Conservation (phyloP, 2,797 vertebrate species). For the Oophaga sylvatica region DNA sequence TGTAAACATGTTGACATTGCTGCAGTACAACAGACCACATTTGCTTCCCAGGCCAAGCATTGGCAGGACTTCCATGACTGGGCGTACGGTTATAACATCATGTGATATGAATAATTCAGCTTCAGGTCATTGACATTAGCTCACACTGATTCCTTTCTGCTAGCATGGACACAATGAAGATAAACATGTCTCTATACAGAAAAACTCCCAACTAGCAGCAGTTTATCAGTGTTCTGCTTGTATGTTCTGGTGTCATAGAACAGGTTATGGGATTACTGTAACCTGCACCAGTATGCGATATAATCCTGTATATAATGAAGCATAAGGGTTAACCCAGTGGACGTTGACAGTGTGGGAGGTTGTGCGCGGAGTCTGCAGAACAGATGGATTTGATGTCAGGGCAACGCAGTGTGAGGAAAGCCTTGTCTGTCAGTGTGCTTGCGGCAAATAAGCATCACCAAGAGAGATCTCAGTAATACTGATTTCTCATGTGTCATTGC, state of each 20-base stretch:
- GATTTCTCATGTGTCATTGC: not conserved
- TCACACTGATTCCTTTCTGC: not conserved
- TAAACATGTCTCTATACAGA: not conserved
- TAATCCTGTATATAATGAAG: not conserved
- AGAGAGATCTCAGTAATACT: not conserved
- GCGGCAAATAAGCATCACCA: not conserved
- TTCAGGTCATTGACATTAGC: constrained; percentile 1
- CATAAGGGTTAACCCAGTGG: not conserved
- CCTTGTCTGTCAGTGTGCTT: not conserved
- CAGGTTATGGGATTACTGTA: not conserved
- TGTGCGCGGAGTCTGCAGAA: not conserved
- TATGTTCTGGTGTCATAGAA: not conserved
- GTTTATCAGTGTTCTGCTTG: not conserved
- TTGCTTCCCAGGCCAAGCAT: constrained; percentile 8
- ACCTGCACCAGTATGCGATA: no score
- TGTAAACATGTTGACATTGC: not conserved
- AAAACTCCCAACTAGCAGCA: not conserved
- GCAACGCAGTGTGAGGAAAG: not conserved
- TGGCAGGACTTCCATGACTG: not conserved
- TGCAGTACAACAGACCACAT: not conserved
- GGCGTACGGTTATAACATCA: constrained; percentile 5
- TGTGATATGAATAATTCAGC: constrained; percentile 29
- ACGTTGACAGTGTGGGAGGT: not conserved
- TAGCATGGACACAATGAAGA: not conserved
- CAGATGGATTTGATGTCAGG: constrained; percentile 7